phyloP scores from a whole-genome alignment of 2,113 vertebrate species.

The Ceyx cyanopectus region DNA sequence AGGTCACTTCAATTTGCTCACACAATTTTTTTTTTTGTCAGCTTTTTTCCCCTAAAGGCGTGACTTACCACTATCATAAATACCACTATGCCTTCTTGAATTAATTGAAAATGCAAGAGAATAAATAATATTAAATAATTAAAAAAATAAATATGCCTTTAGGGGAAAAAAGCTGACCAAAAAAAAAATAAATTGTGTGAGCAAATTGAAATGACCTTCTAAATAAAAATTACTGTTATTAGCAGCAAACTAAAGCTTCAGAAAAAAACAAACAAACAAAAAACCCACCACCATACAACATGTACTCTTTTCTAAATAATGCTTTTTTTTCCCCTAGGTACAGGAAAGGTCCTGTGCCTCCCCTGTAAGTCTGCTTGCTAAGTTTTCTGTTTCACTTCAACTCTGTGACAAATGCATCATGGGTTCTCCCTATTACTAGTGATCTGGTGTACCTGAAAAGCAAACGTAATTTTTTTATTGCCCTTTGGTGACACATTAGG shows the following conservation, averaged over 20 bases:
- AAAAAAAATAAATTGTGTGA: neutral
- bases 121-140: too few species aligned
- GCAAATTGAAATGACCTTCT: neutral
- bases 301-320: neutral
- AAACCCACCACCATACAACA: too few species aligned
- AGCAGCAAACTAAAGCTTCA: neutral
- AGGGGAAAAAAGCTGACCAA: neutral
- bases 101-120: too few species aligned
- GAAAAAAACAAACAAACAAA: neutral
- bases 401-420: neutral
- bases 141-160: too few species aligned
- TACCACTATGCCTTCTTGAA: neutral
- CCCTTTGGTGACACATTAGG: neutral
- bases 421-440: neutral
- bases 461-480: neutral
- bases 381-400: neutral
- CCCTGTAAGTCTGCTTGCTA: neutral
- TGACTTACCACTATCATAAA: too few species aligned
- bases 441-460: neutral
- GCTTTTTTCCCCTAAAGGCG: neutral
- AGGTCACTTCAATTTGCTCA: neutral
- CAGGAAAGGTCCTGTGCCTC: neutral
- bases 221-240: neutral
- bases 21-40: neutral
- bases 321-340: neutral